Evolutionary conservation across 2,113 vertebrate genomes (phyloP).

Genomic region (Indri indri): DNA sequence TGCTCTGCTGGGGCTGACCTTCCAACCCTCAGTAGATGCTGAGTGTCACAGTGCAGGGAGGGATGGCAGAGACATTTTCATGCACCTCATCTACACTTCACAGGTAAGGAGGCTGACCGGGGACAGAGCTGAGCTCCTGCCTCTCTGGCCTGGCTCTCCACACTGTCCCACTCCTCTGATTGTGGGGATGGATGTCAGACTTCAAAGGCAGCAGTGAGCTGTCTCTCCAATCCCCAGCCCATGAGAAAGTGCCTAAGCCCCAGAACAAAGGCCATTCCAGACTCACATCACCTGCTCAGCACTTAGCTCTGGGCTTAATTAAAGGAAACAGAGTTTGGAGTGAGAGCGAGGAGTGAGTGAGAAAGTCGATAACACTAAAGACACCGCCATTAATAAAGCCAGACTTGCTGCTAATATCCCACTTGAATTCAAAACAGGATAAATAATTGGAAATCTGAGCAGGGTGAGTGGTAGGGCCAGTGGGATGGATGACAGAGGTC

Average conservation of each 20-base stretch:
- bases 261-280: constrained; percentile 71
- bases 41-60: background rate
- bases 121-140: background rate
- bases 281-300: constrained; percentile 69
- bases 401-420: constrained; percentile 62
- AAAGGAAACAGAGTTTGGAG: constrained; percentile 68
- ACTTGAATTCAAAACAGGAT: constrained; percentile 76
- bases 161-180: background rate
- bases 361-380: constrained; percentile 71
- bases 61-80: background rate
- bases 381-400: constrained; percentile 69
- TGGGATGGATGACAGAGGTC: constrained; percentile 71
- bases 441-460: constrained; percentile 80
- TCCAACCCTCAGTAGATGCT: background rate
- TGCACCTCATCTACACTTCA: background rate
- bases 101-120: constrained; percentile 24
- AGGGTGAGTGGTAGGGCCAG: constrained; percentile 37
- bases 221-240: constrained; percentile 22
- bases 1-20: background rate
- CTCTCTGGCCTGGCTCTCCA: background rate
- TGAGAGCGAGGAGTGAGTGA: constrained; percentile 56
- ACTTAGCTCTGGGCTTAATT: constrained; percentile 76
- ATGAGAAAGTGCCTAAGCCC: constrained; percentile 60
- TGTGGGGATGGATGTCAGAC: constrained; percentile 73
- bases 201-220: constrained; percentile 62